phyloP scores from a whole-genome alignment of 30 jellyfish, hydroid and myxozoan species.

The Pelagia noctiluca region DNA sequence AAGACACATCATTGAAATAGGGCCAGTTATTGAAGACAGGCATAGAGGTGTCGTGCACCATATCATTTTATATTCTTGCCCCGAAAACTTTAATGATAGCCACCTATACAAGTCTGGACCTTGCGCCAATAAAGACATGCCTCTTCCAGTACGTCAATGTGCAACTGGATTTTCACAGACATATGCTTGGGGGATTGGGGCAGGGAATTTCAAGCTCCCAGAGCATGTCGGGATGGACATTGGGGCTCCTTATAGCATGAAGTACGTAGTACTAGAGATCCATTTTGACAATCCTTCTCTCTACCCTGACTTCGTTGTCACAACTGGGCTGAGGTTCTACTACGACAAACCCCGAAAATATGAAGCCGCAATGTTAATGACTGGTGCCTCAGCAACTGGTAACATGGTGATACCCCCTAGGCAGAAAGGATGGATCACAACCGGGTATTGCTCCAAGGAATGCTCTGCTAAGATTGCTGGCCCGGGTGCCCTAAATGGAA shows the following conservation, averaged over 20 bases:
- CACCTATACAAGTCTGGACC: slow-evolving; percentile 38
- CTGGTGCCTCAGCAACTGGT: slow-evolving; percentile 1
- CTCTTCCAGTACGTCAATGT: slow-evolving; percentile 47
- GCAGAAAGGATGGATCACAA: neutral
- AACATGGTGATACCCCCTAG: slow-evolving; percentile 4
- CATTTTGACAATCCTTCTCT: slow-evolving; percentile 56
- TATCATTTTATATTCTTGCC: slow-evolving; percentile 52
- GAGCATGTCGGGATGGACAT: slow-evolving; percentile 59
- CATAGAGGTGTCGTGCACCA: slow-evolving; percentile 66
- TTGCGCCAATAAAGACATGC: slow-evolving; percentile 62
- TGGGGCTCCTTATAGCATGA: slow-evolving; percentile 39
- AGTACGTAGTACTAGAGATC: slow-evolving; percentile 46
- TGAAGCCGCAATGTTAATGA: slow-evolving; percentile 8
- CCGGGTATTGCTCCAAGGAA: neutral
- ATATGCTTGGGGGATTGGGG: slow-evolving; percentile 77
- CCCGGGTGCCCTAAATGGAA: neutral
- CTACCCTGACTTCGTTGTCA: slow-evolving; percentile 14
- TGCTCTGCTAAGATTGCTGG: neutral
- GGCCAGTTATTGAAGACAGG: slow-evolving; percentile 31
- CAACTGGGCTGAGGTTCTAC: neutral
- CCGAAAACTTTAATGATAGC: slow-evolving; percentile 34
- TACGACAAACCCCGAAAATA: neutral
- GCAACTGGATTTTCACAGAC: slow-evolving; percentile 14
- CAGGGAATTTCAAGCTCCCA: slow-evolving; percentile 51
- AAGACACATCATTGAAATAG: neutral